Evolutionary conservation across 2,113 vertebrate species (phyloP).

Genomic region (Erpornis zantholeuca): DNA sequence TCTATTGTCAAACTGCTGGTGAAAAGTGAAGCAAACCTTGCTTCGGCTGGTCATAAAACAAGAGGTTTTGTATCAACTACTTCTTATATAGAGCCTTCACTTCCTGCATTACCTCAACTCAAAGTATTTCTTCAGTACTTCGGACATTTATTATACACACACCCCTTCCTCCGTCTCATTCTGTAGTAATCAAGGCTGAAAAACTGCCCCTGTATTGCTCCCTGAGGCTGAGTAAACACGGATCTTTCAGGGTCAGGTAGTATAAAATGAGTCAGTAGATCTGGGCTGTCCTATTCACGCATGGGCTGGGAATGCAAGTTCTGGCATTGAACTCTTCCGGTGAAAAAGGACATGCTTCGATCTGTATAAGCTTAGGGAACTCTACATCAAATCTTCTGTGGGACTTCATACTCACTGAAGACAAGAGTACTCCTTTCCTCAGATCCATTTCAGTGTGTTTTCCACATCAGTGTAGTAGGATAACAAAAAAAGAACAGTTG

Average conservation of each 20-base stretch:
- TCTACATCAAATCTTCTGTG: background rate
- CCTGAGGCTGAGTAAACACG: background rate
- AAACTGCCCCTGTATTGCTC: background rate
- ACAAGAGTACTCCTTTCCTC: background rate
- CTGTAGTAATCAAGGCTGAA: background rate
- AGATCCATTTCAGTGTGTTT: background rate
- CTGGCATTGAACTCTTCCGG: background rate
- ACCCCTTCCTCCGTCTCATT: background rate
- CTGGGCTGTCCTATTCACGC: accelerated
- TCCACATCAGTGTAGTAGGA: background rate
- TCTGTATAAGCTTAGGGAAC: background rate
- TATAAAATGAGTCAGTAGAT: background rate
- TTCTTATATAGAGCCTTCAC: background rate
- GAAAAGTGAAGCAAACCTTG: background rate
- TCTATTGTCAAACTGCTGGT: background rate
- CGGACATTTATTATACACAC: background rate
- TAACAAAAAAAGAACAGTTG: background rate
- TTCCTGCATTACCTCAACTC: background rate
- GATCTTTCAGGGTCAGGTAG: background rate
- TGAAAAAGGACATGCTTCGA: background rate
- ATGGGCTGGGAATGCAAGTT: background rate
- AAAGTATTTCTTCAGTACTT: background rate
- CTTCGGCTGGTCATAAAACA: background rate
- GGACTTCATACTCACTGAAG: background rate
- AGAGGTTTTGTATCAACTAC: background rate